Conservation (phyloP, 1,140 invertebrate species). For the Samia ricini region DNA sequence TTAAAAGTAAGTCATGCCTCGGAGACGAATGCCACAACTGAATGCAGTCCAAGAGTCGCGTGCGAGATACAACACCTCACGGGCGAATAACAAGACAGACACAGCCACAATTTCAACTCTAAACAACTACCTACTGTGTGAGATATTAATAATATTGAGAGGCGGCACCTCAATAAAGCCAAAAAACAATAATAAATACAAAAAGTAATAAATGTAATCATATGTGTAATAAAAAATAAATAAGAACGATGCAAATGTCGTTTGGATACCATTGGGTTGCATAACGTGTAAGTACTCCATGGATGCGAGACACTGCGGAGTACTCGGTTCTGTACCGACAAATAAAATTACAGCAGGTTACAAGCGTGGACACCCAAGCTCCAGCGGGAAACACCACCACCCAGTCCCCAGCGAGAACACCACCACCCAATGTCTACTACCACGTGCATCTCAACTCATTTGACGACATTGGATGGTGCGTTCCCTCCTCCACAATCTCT, state of each 20-base stretch:
- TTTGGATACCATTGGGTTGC: slow-evolving; percentile 73
- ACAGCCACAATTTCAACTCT: slow-evolving; percentile 72
- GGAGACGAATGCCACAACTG: slow-evolving; percentile 24
- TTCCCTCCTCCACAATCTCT: slow-evolving; percentile 1
- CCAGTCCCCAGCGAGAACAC: no score
- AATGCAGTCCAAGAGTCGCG: slow-evolving; percentile 33
- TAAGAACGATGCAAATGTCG: slow-evolving; percentile 56
- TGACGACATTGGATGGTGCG: neutral
- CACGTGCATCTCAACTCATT: no score
- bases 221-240: slow-evolving; percentile 31
- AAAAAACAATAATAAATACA: slow-evolving; percentile 35
- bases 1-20: slow-evolving; percentile 56
- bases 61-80: slow-evolving; percentile 26
- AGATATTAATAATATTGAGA: slow-evolving; percentile 24
- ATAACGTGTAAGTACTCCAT: slow-evolving; percentile 75
- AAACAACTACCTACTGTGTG: slow-evolving; percentile 50
- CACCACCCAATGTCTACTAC: no score
- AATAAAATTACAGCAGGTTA: slow-evolving; percentile 70
- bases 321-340: slow-evolving; percentile 73
- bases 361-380: slow-evolving; percentile 46
- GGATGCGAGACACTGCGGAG: slow-evolving; percentile 72
- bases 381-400: slow-evolving; percentile 2
- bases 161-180: slow-evolving; percentile 41
- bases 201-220: slow-evolving; percentile 32
- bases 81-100: slow-evolving; percentile 39